phyloP scores from a whole-genome alignment of 2,888 invertebrate species.

The Lampropteryx suffumata region DNA sequence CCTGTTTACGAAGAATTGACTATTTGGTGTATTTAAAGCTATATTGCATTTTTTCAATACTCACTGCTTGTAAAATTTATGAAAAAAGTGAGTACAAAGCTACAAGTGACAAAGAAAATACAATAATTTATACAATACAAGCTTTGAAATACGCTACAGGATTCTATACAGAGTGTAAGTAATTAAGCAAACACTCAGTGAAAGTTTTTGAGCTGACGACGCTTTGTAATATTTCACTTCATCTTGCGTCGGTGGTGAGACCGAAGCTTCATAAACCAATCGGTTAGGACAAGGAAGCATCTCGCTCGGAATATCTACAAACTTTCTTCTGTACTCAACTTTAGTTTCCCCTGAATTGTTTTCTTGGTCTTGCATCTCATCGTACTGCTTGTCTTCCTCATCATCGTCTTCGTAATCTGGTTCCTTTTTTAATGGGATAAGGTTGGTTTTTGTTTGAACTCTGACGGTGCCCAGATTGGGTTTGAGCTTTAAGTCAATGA shows the following conservation, averaged over 20 bases:
- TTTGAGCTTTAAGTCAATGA: slow-evolving; percentile 78
- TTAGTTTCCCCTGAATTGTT: slow-evolving; percentile 51
- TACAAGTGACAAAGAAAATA: slow-evolving; percentile 11
- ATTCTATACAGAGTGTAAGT: slow-evolving; percentile 37
- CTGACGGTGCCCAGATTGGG: slow-evolving; percentile 48
- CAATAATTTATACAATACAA: no score
- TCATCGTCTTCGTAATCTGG: slow-evolving; percentile 61
- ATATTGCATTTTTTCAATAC: no score
- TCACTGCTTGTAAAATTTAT: background rate
- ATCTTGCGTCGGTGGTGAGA: slow-evolving; percentile 72
- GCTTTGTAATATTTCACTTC: slow-evolving; percentile 75
- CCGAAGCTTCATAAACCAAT: slow-evolving; percentile 63
- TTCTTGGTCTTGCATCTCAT: slow-evolving; percentile 73
- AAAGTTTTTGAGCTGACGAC: slow-evolving; percentile 47
- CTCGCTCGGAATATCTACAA: slow-evolving; percentile 66
- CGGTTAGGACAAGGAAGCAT: slow-evolving; percentile 69
- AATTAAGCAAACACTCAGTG: slow-evolving; percentile 39
- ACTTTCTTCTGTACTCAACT: slow-evolving; percentile 61
- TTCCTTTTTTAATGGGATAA: slow-evolving; percentile 48
- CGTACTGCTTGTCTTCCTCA: slow-evolving; percentile 63
- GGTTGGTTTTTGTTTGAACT: slow-evolving; percentile 44
- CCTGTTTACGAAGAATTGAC: no score
- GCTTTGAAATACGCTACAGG: slow-evolving; percentile 46
- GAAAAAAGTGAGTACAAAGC: slow-evolving; percentile 1
- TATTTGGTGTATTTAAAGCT: background rate